Evolutionary conservation across 1,140 invertebrate species (phyloP).

Genomic region (Drosophila truncata): DNA sequence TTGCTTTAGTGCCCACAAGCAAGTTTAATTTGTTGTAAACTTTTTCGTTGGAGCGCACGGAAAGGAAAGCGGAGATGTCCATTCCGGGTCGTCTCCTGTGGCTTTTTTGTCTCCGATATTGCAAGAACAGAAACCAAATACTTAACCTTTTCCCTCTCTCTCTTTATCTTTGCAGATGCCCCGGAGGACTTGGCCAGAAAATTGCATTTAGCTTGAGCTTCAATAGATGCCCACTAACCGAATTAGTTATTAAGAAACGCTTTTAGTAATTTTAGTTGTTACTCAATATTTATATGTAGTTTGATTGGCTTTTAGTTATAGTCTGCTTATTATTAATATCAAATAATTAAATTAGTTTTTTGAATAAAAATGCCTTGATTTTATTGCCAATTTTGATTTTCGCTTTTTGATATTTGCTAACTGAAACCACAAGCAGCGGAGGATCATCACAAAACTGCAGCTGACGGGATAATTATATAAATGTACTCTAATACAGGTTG

Average conservation of each 20-base stretch:
- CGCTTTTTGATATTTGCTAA: slow-evolving; percentile 52
- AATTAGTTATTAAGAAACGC: slow-evolving; percentile 63
- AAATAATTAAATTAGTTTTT: slow-evolving; percentile 26
- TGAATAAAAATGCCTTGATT: slow-evolving; percentile 68
- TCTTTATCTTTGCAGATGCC: slow-evolving; percentile 61
- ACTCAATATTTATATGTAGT: slow-evolving; percentile 40
- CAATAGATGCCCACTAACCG: slow-evolving; percentile 67
- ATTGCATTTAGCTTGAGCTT: slow-evolving; percentile 54
- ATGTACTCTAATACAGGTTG: slow-evolving; percentile 20
- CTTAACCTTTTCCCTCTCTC: slow-evolving; percentile 55
- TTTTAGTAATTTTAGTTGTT: slow-evolving; percentile 50
- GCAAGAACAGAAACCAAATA: slow-evolving; percentile 54
- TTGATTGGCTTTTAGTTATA: slow-evolving; percentile 57
- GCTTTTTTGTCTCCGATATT: slow-evolving; percentile 47
- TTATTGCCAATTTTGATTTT: slow-evolving; percentile 40
- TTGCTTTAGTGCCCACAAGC: slow-evolving; percentile 66
- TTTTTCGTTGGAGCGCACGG: slow-evolving; percentile 58
- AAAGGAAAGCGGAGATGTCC: slow-evolving; percentile 57
- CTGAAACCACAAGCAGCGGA: neutral
- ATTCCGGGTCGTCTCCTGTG: slow-evolving; percentile 44
- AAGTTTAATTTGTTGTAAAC: slow-evolving; percentile 84
- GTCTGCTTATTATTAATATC: slow-evolving; percentile 6
- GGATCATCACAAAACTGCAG: neutral
- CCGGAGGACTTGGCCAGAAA: slow-evolving; percentile 15
- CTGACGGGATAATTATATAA: slow-evolving; percentile 1